These are phyloP conservation scores for Deroplatys truncata DNA, from an alignment of 2,888 invertebrate species.

Conservation along the genomic window DNA sequence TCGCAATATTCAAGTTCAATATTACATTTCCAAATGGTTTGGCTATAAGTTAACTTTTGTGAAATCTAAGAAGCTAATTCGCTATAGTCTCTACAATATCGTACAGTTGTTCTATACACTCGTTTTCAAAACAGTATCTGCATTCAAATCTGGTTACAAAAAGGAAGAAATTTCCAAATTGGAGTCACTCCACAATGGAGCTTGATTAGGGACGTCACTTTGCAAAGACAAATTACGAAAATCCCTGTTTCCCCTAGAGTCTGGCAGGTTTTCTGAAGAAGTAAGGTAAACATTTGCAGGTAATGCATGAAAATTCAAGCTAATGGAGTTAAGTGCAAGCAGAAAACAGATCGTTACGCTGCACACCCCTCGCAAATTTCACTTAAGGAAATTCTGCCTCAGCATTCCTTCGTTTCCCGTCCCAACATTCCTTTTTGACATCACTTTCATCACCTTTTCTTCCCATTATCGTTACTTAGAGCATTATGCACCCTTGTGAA, in stretches of 20 bases:
- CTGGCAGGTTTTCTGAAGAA: neutral
- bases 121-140: too few species aligned
- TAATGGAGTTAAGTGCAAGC: neutral
- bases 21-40: too few species aligned
- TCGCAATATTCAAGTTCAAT: too few species aligned
- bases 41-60: too few species aligned
- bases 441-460: neutral
- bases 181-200: too few species aligned
- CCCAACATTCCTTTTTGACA: neutral
- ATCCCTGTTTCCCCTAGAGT: neutral
- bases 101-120: too few species aligned
- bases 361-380: neutral
- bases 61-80: too few species aligned
- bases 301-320: neutral
- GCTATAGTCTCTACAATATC: too few species aligned
- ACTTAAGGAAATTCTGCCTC: neutral
- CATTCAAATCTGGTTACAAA: too few species aligned
- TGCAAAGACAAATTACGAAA: neutral
- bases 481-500: neutral
- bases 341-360: neutral
- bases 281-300: neutral
- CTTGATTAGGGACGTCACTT: too few species aligned
- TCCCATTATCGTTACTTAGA: neutral
- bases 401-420: neutral
- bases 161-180: too few species aligned